A percentile compares a stretch with the other conserved stretches of the same genome.
These are phyloP conservation scores for Saturnia japonica DNA, from an alignment of 2,888 invertebrate genomes.

Conservation along the genomic window DNA sequence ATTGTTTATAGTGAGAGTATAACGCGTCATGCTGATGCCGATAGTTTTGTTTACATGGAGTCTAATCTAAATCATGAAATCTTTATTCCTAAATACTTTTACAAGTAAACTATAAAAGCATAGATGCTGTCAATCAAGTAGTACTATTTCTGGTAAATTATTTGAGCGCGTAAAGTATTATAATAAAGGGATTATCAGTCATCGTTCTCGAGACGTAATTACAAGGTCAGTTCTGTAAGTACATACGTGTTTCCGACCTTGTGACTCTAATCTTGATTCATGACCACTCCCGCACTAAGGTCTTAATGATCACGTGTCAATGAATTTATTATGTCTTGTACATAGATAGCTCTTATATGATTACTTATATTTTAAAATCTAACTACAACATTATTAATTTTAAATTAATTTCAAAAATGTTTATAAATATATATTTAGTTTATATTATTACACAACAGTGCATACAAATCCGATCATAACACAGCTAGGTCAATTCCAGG, in stretches of 20 bases:
- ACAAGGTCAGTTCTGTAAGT: constrained; percentile 15
- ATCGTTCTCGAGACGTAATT: neutral
- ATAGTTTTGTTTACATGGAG: no score
- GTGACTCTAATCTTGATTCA: constrained; percentile 24
- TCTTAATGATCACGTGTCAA: constrained; percentile 6
- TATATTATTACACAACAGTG: no score
- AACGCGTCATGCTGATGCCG: no score
- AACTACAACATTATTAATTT: neutral
- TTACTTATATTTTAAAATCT: neutral
- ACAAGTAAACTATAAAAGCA: neutral
- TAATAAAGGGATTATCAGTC: neutral
- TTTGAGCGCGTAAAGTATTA: neutral
- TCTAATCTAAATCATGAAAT: no score
- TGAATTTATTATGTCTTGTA: neutral
- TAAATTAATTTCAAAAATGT: no score
- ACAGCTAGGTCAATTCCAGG: no score
- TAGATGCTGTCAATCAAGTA: neutral
- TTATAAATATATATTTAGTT: no score
- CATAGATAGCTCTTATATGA: neutral
- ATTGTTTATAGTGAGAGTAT: no score
- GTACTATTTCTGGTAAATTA: neutral
- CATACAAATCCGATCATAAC: no score
- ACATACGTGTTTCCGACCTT: constrained; percentile 2
- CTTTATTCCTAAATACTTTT: no score
- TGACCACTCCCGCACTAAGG: constrained; percentile 20